phyloP scores from a whole-genome alignment of 2,113 vertebrate genomes.

The Sphaerodactylus townsendi region DNA sequence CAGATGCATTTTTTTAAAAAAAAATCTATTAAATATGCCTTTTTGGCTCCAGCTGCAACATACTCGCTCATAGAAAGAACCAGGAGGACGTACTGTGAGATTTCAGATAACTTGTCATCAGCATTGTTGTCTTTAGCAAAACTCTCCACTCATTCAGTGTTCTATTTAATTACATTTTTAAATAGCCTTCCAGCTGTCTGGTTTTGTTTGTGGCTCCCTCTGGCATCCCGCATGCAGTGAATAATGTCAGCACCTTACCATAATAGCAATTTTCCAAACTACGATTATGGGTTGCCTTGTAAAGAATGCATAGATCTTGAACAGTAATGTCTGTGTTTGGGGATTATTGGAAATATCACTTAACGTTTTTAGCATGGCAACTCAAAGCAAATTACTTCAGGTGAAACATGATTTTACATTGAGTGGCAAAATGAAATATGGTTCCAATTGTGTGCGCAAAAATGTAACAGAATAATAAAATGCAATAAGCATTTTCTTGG shows the following conservation, averaged over 20 bases:
- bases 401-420: conserved; percentile 23
- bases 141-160: background rate
- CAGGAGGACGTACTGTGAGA: background rate
- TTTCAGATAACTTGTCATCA: conserved; percentile 21
- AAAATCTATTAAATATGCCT: conserved; percentile 3
- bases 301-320: conserved; percentile 31
- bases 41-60: background rate
- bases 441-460: background rate
- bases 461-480: background rate
- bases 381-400: conserved; percentile 33
- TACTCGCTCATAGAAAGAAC: conserved; percentile 3
- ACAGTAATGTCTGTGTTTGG: background rate
- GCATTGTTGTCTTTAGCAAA: background rate
- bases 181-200: background rate
- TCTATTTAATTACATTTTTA: conserved; percentile 2
- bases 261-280: conserved; percentile 26
- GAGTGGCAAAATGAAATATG: conserved; percentile 8
- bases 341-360: conserved; percentile 13
- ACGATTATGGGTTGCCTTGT: background rate
- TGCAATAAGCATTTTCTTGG: background rate
- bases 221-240: conserved; percentile 28
- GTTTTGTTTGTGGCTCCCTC: conserved; percentile 12
- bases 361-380: conserved; percentile 11
- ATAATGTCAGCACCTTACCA: conserved; percentile 5
- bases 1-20: background rate